Conservation (phyloP, 1,140 invertebrate genomes). For the Meloidogyne floridensis region DNA sequence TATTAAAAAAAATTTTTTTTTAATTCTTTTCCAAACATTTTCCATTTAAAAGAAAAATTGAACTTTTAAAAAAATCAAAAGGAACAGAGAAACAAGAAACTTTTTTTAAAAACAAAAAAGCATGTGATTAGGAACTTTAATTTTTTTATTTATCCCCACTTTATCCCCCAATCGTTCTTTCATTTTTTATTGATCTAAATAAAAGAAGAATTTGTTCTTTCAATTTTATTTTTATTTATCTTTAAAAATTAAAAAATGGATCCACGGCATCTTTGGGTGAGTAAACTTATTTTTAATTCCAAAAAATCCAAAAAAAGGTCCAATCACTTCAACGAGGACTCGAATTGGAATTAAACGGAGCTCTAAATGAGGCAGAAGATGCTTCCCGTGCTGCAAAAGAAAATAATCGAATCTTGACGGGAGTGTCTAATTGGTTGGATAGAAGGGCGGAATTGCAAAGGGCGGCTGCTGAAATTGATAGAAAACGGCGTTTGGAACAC, state of each 20-base stretch:
- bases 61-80: too few species aligned
- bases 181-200: background rate
- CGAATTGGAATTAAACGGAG: constrained; percentile 29
- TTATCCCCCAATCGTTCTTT: too few species aligned
- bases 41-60: too few species aligned
- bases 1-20: too few species aligned
- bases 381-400: constrained; percentile 20
- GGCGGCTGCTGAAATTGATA: constrained; percentile 17
- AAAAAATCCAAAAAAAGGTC: constrained; percentile 1
- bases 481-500: constrained; percentile 20
- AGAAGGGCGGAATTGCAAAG: constrained; percentile 16
- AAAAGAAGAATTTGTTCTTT: background rate
- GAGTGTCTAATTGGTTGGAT: constrained; percentile 16
- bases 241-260: background rate
- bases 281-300: background rate
- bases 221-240: background rate
- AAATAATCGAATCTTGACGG: constrained; percentile 14
- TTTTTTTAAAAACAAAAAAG: too few species aligned
- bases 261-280: background rate
- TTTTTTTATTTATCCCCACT: background rate
- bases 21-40: too few species aligned
- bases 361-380: constrained; percentile 24
- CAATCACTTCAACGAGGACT: constrained; percentile 25
- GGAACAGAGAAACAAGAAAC: too few species aligned
- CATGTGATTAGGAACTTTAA: too few species aligned